Conservation (phyloP, 2,113 vertebrate genomes). For the Chunga burmeisteri region DNA sequence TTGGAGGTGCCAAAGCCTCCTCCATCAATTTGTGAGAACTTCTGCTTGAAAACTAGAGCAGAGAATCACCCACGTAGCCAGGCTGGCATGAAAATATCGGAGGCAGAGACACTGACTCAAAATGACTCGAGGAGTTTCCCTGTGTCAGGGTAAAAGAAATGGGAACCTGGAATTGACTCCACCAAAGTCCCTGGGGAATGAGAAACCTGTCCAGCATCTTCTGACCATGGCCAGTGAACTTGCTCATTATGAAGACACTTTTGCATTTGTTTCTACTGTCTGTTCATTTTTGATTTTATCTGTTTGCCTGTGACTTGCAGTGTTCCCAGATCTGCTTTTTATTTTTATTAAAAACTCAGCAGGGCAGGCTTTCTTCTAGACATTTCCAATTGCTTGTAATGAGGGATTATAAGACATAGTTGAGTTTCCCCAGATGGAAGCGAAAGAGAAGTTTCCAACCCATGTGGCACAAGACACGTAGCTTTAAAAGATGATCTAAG, state of each 20-base stretch:
- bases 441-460: background rate
- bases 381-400: background rate
- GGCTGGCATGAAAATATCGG: slow-evolving; percentile 49
- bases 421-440: background rate
- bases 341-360: background rate
- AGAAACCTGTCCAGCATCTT: background rate
- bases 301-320: background rate
- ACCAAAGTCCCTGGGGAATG: background rate
- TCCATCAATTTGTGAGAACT: slow-evolving; percentile 43
- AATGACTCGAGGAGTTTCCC: slow-evolving; percentile 55
- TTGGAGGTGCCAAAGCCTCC: slow-evolving; percentile 48
- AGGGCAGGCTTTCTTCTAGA: background rate
- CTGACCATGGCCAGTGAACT: accelerated
- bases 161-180: background rate
- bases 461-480: background rate
- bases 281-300: background rate
- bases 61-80: slow-evolving; percentile 50
- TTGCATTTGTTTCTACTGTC: background rate
- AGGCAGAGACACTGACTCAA: slow-evolving; percentile 20
- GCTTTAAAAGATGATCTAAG: background rate
- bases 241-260: accelerated
- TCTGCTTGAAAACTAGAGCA: slow-evolving; percentile 66
- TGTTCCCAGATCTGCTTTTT: background rate
- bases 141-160: background rate
- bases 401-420: background rate